Percentiles rank a stretch among this genome's conserved stretches.
These are phyloP conservation scores for Perca flavescens DNA, from an alignment of 2,113 vertebrate genomes.

Conservation along the genomic window DNA sequence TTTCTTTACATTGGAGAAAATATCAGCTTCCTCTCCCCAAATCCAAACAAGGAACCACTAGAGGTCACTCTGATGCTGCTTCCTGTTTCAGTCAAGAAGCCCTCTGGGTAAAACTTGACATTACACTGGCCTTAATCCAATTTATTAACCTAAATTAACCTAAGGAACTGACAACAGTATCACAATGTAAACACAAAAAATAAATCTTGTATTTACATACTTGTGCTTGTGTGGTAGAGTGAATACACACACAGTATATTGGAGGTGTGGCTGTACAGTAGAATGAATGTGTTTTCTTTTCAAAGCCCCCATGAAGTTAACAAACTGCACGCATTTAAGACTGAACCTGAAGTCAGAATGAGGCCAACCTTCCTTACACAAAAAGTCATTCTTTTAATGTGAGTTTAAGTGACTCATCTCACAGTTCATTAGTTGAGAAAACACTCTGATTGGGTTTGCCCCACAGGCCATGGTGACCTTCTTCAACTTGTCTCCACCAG, in stretches of 20 bases:
- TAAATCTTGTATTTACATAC: neutral
- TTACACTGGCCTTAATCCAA: neutral
- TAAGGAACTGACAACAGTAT: conserved; percentile 10
- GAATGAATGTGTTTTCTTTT: conserved; percentile 27
- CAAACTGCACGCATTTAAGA: conserved; percentile 21
- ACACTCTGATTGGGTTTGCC: conserved; percentile 51
- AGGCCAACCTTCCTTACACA: conserved; percentile 20
- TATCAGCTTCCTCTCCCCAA: neutral
- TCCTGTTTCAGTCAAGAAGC: neutral
- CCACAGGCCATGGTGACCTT: conserved; percentile 22
- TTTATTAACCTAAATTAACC: conserved; percentile 38
- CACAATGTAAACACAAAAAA: neutral
- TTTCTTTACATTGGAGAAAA: neutral
- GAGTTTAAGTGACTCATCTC: conserved; percentile 62
- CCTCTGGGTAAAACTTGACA: neutral
- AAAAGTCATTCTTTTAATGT: conserved; percentile 28
- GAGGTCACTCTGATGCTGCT: conserved; percentile 64
- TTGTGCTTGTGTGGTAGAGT: neutral
- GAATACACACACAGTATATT: neutral
- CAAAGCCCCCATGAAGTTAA: conserved; percentile 31
- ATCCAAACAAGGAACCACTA: conserved; percentile 29
- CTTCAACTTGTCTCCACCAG: conserved; percentile 8
- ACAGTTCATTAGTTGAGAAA: conserved; percentile 60
- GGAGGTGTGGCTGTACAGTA: neutral
- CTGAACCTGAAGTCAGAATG: conserved; percentile 33